phyloP scores from a whole-genome alignment of 1,140 invertebrate genomes.

The Chironomus tepperi region DNA sequence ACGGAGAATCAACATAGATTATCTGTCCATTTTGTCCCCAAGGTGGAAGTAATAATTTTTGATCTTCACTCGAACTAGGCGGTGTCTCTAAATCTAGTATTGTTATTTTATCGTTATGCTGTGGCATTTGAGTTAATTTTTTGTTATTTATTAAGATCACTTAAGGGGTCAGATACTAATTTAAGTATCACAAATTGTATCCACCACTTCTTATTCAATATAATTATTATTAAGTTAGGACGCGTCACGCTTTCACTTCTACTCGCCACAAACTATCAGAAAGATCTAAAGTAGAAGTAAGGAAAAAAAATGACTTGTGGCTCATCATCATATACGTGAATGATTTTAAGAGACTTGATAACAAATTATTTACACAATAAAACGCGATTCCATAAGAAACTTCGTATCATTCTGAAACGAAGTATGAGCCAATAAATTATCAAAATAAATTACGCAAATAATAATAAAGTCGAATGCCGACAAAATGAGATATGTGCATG shows the following conservation, averaged over 20 bases:
- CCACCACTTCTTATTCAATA: background rate
- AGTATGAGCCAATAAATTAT: constrained; percentile 14
- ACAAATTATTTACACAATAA: constrained; percentile 22
- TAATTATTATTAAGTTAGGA: background rate
- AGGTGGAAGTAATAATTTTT: background rate
- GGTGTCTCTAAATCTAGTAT: background rate
- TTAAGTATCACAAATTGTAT: too few relatives aligned
- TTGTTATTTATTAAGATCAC: background rate
- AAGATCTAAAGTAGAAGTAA: background rate
- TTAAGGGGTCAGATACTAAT: background rate
- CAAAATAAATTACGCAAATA: constrained; percentile 14
- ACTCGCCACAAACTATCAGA: background rate
- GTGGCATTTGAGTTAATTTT: background rate
- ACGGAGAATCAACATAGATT: constrained; percentile 1
- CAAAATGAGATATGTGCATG: background rate
- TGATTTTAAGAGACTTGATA: constrained; percentile 10
- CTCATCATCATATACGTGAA: constrained; percentile 16
- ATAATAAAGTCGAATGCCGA: constrained; percentile 12
- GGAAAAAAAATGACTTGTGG: background rate
- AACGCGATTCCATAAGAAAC: background rate
- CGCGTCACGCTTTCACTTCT: constrained; percentile 3
- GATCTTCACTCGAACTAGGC: background rate
- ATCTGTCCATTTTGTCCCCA: constrained; percentile 1
- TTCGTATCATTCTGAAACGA: background rate
- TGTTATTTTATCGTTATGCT: background rate